A percentile compares a stretch with the other conserved stretches of the same genome.
These are phyloP conservation scores for Eulemur coronatus DNA, from an alignment of 2,797 vertebrate species.

Conservation along the genomic window DNA sequence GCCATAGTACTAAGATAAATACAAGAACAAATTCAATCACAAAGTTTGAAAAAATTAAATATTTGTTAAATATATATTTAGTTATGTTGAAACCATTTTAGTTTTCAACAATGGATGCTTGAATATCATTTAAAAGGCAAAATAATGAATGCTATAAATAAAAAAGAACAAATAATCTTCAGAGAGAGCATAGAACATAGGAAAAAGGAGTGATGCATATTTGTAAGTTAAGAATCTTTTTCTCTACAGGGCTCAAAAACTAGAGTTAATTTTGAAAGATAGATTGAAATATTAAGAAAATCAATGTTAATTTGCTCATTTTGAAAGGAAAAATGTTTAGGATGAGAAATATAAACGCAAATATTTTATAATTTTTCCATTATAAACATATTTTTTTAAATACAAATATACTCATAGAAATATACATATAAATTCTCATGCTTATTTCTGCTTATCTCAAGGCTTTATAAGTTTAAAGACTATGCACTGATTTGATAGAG, in stretches of 20 bases:
- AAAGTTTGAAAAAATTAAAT: neutral
- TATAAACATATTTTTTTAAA: neutral
- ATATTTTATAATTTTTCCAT: neutral
- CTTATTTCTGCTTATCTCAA: neutral
- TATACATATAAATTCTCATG: neutral
- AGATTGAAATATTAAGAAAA: neutral
- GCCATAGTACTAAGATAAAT: neutral
- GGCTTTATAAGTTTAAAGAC: neutral
- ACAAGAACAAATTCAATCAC: neutral
- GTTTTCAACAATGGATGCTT: neutral
- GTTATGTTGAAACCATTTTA: neutral
- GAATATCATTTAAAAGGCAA: neutral
- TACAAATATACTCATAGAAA: too few relatives aligned
- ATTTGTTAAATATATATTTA: neutral
- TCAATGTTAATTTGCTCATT: neutral
- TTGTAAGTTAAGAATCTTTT: neutral
- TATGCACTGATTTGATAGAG: neutral
- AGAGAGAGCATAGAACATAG: neutral
- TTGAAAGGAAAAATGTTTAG: neutral
- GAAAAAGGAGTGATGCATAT: neutral
- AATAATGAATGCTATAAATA: neutral
- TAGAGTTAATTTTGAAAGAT: neutral
- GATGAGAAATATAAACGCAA: neutral
- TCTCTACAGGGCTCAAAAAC: neutral
- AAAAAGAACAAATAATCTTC: neutral